Percentiles rank a stretch among this genome's conserved stretches.
Evolutionary conservation across 2,113 vertebrate species (phyloP).

Genomic region (Saccopteryx bilineata): DNA sequence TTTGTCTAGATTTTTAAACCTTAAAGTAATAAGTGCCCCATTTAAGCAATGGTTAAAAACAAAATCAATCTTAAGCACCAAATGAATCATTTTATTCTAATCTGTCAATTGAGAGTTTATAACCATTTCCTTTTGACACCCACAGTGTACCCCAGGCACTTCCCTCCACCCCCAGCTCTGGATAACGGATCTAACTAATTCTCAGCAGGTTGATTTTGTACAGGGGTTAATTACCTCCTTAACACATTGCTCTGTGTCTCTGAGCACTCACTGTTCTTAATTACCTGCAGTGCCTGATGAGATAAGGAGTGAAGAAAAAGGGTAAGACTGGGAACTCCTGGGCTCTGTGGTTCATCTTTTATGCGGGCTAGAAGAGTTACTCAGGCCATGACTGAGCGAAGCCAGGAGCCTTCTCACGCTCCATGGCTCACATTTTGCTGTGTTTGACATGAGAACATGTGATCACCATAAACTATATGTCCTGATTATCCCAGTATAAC

Average conservation of each 20-base stretch:
- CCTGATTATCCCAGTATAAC: not conserved
- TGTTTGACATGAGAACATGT: not conserved
- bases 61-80: conserved; percentile 49
- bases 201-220: not conserved
- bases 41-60: conserved; percentile 4
- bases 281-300: not conserved
- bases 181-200: not conserved
- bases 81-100: conserved; percentile 19
- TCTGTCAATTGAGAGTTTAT: conserved; percentile 33
- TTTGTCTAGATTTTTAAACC: conserved; percentile 16
- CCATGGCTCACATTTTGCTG: not conserved
- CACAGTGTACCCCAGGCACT: not conserved
- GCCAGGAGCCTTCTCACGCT: not conserved
- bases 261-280: conserved; percentile 25
- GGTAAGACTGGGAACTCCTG: not conserved
- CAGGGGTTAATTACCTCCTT: conserved; percentile 37
- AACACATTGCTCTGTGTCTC: not conserved
- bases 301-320: not conserved
- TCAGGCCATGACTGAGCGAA: not conserved
- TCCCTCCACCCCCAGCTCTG: not conserved
- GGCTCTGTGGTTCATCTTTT: not conserved
- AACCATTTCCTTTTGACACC: not conserved
- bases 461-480: not conserved
- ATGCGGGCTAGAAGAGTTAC: not conserved
- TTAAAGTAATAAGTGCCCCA: not conserved